Percentiles rank a stretch among this genome's conserved stretches.
phyloP scores from a whole-genome alignment of 2,888 invertebrate species.

The Pandemis corylana region DNA sequence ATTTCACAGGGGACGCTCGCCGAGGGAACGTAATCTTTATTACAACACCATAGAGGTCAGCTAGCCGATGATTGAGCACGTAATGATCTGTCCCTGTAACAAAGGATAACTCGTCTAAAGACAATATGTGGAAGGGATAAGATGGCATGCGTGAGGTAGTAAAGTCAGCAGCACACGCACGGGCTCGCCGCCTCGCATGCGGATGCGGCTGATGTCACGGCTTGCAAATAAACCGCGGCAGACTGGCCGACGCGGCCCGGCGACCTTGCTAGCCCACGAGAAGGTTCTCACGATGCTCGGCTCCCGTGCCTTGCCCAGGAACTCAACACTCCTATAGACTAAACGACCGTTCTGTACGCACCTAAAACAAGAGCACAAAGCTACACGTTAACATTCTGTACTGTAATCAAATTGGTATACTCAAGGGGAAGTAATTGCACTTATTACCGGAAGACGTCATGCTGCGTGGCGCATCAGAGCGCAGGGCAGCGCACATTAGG shows the following conservation, averaged over 20 bases:
- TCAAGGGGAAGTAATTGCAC: conserved; percentile 47
- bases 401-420: conserved; percentile 43
- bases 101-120: conserved; percentile 81
- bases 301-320: conserved; percentile 13
- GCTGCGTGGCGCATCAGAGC: conserved; percentile 54
- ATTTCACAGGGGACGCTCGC: conserved; percentile 74
- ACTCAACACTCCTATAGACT: background rate
- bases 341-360: conserved; percentile 1
- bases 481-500: conserved; percentile 63
- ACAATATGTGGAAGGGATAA: conserved; percentile 76
- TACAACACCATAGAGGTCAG: conserved; percentile 64
- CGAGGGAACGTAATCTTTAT: conserved; percentile 72
- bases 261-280: conserved; percentile 68
- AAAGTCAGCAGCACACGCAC: conserved; percentile 68
- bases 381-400: conserved; percentile 34
- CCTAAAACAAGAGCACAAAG: conserved; percentile 23
- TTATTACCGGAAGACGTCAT: conserved; percentile 73
- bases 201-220: conserved; percentile 73
- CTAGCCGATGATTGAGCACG: conserved; percentile 66
- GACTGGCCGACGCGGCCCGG: conserved; percentile 74
- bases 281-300: conserved; percentile 68
- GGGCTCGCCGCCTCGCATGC: conserved; percentile 67
- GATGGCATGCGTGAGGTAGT: conserved; percentile 66
- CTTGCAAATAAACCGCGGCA: conserved; percentile 70
- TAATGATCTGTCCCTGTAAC: conserved; percentile 73